Conservation (phyloP, 2,888 invertebrate genomes). For the Drosophila limbata region DNA sequence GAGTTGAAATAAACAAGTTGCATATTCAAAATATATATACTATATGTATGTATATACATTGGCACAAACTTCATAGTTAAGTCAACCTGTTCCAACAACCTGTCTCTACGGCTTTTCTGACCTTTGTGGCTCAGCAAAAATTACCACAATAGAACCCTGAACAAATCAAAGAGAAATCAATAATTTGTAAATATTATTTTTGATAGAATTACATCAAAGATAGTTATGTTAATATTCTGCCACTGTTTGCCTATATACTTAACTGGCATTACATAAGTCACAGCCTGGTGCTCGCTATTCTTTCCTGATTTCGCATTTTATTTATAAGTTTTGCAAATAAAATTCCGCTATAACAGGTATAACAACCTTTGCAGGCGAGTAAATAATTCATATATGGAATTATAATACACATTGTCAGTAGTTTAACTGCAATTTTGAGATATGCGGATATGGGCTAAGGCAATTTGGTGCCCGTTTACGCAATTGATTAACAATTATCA, state of each 20-base stretch:
- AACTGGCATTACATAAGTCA: neutral
- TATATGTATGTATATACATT: neutral
- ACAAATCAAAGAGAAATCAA: conserved; percentile 18
- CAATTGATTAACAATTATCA: conserved; percentile 11
- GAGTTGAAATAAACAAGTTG: conserved; percentile 8
- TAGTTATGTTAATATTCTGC: too few relatives aligned
- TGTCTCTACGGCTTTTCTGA: conserved; percentile 7
- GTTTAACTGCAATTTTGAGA: conserved; percentile 1
- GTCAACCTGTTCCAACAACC: conserved; percentile 20
- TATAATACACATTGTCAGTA: conserved; percentile 3
- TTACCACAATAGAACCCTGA: conserved; percentile 48
- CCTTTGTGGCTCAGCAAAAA: conserved; percentile 26
- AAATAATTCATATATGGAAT: conserved; percentile 6
- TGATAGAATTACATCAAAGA: neutral
- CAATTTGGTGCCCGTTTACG: conserved; percentile 4
- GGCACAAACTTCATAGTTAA: neutral
- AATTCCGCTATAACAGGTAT: conserved; percentile 19
- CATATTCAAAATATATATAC: too few relatives aligned
- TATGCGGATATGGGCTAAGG: conserved; percentile 16
- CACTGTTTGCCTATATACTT: neutral
- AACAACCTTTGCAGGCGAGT: conserved; percentile 1
- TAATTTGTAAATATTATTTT: conserved; percentile 16
- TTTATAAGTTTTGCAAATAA: conserved; percentile 3
- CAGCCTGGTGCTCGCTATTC: neutral
- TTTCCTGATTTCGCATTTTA: conserved; percentile 4